phyloP scores from a whole-genome alignment of 2,797 vertebrate species.

The Hyperoplus immaculatus region DNA sequence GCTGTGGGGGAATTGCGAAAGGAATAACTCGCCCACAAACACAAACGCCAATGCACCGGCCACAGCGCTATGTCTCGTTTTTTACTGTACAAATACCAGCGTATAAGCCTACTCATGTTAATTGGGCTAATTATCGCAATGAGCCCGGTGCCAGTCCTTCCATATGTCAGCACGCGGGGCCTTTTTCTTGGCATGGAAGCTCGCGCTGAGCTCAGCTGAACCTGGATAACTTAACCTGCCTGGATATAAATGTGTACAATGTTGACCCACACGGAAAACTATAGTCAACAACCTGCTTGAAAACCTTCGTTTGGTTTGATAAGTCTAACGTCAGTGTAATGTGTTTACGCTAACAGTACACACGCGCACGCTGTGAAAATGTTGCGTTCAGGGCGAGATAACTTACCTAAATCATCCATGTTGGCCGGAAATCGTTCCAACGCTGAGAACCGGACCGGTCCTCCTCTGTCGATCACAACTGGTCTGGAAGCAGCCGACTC shows the following conservation, averaged over 20 bases:
- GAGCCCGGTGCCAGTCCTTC: neutral
- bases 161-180: constrained; percentile 34
- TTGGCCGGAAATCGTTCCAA: constrained; percentile 75
- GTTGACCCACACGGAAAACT: neutral
- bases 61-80: neutral
- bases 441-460: constrained; percentile 59
- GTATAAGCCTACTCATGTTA: neutral
- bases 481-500: constrained; percentile 31
- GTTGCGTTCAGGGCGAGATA: constrained; percentile 55
- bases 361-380: constrained; percentile 22
- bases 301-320: neutral
- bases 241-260: neutral
- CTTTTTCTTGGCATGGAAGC: constrained; percentile 31
- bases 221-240: constrained; percentile 38
- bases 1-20: neutral
- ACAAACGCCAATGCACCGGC: neutral
- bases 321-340: neutral
- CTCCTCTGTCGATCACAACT: constrained; percentile 54
- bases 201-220: constrained; percentile 24
- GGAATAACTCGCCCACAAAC: neutral
- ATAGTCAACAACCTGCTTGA: neutral
- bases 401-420: constrained; percentile 88
- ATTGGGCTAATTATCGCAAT: neutral
- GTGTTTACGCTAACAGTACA: neutral
- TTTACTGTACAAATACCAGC: neutral